Evolutionary conservation across 2,888 invertebrate species (phyloP).

Genomic region (Lysandra bellargus): DNA sequence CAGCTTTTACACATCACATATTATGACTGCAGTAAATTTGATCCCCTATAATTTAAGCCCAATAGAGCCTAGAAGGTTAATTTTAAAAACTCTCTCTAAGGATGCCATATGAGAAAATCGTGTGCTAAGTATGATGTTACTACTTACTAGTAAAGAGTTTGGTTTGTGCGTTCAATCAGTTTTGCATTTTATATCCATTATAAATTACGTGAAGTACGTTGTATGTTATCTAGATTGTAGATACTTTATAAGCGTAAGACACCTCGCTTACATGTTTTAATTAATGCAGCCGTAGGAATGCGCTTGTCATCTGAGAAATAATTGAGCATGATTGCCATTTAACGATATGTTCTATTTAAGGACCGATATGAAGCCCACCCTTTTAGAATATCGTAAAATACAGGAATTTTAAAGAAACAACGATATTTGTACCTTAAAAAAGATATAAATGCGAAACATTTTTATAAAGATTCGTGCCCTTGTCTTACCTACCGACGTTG

Average conservation of each 20-base stretch:
- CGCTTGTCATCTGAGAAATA: constrained; percentile 14
- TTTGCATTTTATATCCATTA: neutral
- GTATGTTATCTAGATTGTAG: neutral
- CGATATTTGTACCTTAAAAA: neutral
- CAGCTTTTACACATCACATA: no score
- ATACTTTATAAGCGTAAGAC: neutral
- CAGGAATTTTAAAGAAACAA: neutral
- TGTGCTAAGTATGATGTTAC: neutral
- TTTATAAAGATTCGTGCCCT: neutral
- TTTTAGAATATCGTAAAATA: neutral
- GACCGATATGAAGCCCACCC: neutral
- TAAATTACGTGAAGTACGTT: neutral
- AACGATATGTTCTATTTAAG: constrained; percentile 11
- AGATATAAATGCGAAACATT: neutral
- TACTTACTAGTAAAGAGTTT: neutral
- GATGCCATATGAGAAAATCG: no score
- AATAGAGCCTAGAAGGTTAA: no score
- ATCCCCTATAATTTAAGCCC: no score
- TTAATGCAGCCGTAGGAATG: constrained; percentile 11
- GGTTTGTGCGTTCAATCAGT: neutral
- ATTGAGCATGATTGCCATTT: constrained; percentile 15
- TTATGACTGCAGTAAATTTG: no score
- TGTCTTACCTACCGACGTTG: neutral
- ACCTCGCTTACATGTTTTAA: constrained; percentile 14
- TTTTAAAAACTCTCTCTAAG: neutral